Conservation (phyloP, 2,113 vertebrate genomes). For the Melanocharis versteri region DNA sequence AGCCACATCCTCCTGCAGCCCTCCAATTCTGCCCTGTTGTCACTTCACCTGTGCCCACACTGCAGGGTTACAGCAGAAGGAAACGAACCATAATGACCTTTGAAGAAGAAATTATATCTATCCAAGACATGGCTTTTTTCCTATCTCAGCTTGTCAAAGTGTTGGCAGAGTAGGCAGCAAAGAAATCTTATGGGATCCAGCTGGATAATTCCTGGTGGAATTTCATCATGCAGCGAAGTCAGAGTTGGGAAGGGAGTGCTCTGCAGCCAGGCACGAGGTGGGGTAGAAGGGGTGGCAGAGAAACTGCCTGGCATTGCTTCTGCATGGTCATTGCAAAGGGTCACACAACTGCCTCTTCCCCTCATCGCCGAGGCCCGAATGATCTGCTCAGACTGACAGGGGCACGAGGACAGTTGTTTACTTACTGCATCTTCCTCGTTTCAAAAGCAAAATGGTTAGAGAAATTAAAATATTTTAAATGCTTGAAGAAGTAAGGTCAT, state of each 20-base stretch:
- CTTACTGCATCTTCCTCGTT: neutral
- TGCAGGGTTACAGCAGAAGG: neutral
- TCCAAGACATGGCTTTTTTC: neutral
- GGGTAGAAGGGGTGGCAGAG: neutral
- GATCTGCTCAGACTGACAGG: neutral
- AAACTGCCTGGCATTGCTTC: neutral
- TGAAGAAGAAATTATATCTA: neutral
- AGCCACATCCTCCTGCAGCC: neutral
- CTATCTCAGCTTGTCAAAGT: neutral
- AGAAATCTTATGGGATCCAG: neutral
- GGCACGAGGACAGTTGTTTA: neutral
- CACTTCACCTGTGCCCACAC: neutral
- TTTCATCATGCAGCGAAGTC: neutral
- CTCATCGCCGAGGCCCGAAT: neutral
- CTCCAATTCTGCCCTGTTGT: neutral
- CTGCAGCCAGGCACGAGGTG: neutral
- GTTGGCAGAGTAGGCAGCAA: neutral
- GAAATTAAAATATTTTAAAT: neutral
- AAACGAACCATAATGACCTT: neutral
- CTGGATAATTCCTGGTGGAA: neutral
- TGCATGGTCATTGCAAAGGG: neutral
- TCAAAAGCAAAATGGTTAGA: neutral
- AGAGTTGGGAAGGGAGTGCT: neutral
- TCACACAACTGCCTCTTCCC: accelerated
- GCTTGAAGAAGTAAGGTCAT: neutral